phyloP scores from a whole-genome alignment of 2,797 vertebrate species.

The Neosilurus hyrtlii region DNA sequence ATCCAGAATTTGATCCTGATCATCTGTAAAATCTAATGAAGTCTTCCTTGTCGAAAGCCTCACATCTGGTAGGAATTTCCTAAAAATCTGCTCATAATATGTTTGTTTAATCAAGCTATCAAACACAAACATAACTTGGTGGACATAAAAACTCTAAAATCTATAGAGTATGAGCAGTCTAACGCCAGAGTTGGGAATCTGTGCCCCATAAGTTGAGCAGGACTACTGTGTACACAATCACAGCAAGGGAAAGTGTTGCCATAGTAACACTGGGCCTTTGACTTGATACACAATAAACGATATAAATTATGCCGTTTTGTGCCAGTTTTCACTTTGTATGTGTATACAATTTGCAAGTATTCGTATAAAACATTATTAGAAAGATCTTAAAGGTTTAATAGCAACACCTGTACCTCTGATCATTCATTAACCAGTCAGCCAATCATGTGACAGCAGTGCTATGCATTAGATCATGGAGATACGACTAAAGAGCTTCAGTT shows the following conservation, averaged over 20 bases:
- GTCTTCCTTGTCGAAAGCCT: too few species aligned
- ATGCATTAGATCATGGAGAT: background rate
- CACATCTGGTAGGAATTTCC: too few species aligned
- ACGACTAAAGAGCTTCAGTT: background rate
- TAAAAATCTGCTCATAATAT: too few species aligned
- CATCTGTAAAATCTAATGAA: too few species aligned
- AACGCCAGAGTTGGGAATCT: background rate
- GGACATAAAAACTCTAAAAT: background rate
- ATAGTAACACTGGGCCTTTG: background rate
- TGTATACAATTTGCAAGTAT: background rate
- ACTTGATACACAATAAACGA: conserved; percentile 34
- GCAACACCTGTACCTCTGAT: background rate
- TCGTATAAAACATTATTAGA: background rate
- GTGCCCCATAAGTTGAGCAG: background rate
- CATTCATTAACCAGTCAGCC: background rate
- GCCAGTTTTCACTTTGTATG: conserved; percentile 20
- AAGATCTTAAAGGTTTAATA: background rate
- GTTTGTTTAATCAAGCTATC: too few species aligned
- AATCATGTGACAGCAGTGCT: background rate
- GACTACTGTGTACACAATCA: background rate
- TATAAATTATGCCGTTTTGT: background rate
- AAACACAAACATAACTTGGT: too few species aligned
- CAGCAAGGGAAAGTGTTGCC: conserved; percentile 1
- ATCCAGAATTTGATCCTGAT: too few species aligned
- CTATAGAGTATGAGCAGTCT: background rate